A percentile compares a stretch with the other conserved stretches of the same genome.
phyloP scores from a whole-genome alignment of 1,140 invertebrate species.

The Manduca sexta region DNA sequence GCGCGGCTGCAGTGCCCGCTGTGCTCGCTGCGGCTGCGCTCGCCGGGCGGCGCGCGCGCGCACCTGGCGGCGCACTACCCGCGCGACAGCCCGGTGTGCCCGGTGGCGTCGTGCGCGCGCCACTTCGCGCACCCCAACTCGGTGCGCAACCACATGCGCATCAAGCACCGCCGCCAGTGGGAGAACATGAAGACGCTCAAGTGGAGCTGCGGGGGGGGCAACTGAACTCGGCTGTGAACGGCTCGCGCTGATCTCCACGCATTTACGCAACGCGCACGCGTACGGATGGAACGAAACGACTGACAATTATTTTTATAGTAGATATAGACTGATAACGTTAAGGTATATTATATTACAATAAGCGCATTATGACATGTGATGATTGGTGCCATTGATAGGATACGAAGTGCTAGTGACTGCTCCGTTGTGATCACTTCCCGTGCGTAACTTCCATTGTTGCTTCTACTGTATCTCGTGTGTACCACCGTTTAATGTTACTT shows the following conservation, averaged over 20 bases:
- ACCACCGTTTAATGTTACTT: too few species aligned
- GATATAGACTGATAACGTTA: slow-evolving; percentile 70
- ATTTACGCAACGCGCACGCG: slow-evolving; percentile 52
- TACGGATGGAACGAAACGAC: slow-evolving; percentile 61
- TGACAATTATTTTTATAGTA: slow-evolving; percentile 73
- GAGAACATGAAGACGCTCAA: slow-evolving; percentile 86
- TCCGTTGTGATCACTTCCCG: slow-evolving; percentile 41
- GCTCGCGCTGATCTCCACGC: slow-evolving; percentile 54
- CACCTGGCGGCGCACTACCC: slow-evolving; percentile 88
- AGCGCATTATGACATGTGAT: slow-evolving; percentile 71
- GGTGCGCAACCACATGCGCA: slow-evolving; percentile 87
- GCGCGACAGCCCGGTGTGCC: slow-evolving; percentile 84
- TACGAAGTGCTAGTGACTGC: slow-evolving; percentile 55
- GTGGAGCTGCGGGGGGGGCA: slow-evolving; percentile 77
- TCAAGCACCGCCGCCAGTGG: slow-evolving; percentile 86
- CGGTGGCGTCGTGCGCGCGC: slow-evolving; percentile 81
- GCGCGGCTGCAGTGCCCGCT: slow-evolving; percentile 78
- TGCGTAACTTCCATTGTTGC: slow-evolving; percentile 68
- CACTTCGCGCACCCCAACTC: slow-evolving; percentile 87
- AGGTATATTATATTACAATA: slow-evolving; percentile 37
- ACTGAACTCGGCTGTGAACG: slow-evolving; percentile 54
- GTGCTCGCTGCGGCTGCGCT: slow-evolving; percentile 76
- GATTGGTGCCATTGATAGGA: slow-evolving; percentile 71
- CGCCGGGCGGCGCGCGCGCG: slow-evolving; percentile 77
- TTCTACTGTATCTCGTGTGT: slow-evolving; percentile 22